Evolutionary conservation across 1,140 invertebrate genomes (phyloP), one percentile per base, ranked within the genome.

Genomic region (Heliothis virescens): DNA sequence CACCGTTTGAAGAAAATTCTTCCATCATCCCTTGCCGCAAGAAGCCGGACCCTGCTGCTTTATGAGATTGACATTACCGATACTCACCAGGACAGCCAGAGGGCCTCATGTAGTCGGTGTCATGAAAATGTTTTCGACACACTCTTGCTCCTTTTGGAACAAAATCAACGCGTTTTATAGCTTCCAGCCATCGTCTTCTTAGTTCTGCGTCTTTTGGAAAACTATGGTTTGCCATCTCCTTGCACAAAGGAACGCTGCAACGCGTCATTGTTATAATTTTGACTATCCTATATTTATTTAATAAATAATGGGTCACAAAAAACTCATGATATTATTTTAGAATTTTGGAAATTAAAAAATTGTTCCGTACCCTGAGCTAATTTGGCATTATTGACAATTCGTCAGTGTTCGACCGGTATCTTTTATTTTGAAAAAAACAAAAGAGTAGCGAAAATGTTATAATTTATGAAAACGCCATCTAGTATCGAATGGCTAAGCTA

Each of bases 221-320:
- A 62, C 21, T 12, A 26, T 62, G 59, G 21, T 62, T 62, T 12
- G 59, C 59, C 26, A 3, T 34, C 1, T 62, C 13, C 5, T 12
- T 29, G 12, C 59, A 62, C 13, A 29, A 34, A 7, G 59, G 59
- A 15, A 62, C 59, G 29, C 59, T 62, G 15, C 59, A 62, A 15
- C 59, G 59, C 3, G 59, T 62, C 59, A 62, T 62, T 62, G 13
- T 62, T 34, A 13, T 0, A 62, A 62, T 62, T 62, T 62, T 29
- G 15, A 12, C 3, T 16, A 29, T 12, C 21, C 12, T 15, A 13
- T 29, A 62, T 11, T 12, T 34, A 26, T 26, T 26, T 5, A 7
- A 62, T n/a, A 62, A 60, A 62, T 15, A 26, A 62, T 29, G 13
- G 18, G 29, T 62, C 26, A 62, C 59, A 62, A 62, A 62, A 62